Evolutionary conservation across 1,140 invertebrate species (phyloP).

Genomic region (Calycopis cecrops): DNA sequence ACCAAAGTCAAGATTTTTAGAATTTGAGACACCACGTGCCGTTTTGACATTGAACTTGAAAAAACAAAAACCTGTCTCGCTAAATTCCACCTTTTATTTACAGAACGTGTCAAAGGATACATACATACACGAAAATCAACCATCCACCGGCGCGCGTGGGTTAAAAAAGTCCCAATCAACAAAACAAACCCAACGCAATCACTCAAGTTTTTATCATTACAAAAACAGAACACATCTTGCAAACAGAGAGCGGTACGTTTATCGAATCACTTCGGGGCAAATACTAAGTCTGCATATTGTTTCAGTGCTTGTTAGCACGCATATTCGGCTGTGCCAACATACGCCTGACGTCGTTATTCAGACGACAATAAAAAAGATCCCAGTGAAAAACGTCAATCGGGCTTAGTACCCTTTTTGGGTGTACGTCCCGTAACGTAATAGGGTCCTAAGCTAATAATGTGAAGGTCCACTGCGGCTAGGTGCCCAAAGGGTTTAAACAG

Average conservation of each 20-base stretch:
- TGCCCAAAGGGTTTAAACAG: constrained; percentile 49
- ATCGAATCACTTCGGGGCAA: constrained; percentile 29
- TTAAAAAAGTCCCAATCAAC: constrained; percentile 1
- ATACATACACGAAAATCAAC: no score
- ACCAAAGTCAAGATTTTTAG: no score
- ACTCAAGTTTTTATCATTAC: constrained; percentile 11
- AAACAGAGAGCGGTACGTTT: constrained; percentile 20
- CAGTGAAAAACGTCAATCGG: constrained; percentile 30
- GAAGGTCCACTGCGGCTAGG: constrained; percentile 39
- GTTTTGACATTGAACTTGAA: no score
- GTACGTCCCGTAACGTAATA: constrained; percentile 51
- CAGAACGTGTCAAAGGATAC: no score
- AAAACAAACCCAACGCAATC: constrained; percentile 9
- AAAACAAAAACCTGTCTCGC: no score
- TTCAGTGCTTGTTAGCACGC: constrained; percentile 30
- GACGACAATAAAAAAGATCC: constrained; percentile 16
- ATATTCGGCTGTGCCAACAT: constrained; percentile 25
- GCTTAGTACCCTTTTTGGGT: constrained; percentile 50
- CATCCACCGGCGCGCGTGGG: no score
- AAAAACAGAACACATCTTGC: constrained; percentile 15
- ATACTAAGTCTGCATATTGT: constrained; percentile 25
- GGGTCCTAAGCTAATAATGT: constrained; percentile 66
- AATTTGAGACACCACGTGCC: no score
- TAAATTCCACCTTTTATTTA: no score
- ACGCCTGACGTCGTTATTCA: constrained; percentile 23